Evolutionary conservation across 1,140 invertebrate species (phyloP).

Genomic region (Alviniconcha marisindica): DNA sequence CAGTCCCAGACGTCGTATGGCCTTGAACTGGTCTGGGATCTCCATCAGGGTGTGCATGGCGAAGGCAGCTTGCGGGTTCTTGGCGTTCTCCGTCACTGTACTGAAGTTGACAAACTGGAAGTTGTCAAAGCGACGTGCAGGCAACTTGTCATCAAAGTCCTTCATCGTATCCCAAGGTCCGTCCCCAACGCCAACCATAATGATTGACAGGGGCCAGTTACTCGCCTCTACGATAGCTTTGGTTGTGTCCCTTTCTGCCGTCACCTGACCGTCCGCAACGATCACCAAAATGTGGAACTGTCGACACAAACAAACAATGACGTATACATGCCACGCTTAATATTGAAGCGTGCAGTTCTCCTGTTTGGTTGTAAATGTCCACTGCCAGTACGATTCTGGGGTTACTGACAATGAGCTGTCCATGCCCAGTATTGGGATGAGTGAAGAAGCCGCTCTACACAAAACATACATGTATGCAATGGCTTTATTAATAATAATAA

Average conservation of each 20-base stretch:
- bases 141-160: slow-evolving; percentile 78
- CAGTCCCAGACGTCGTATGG: slow-evolving; percentile 73
- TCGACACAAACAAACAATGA: not conserved
- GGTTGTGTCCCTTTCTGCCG: slow-evolving; percentile 74
- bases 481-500: no score
- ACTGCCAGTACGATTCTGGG: no score
- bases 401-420: no score
- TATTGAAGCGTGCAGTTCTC: no score
- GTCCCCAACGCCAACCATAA: slow-evolving; percentile 79
- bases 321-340: no score
- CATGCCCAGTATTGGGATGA: no score
- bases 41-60: slow-evolving; percentile 78
- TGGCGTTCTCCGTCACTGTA: slow-evolving; percentile 60
- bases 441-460: no score
- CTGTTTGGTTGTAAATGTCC: no score
- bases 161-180: slow-evolving; percentile 79
- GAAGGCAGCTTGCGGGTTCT: slow-evolving; percentile 75
- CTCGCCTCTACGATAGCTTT: slow-evolving; percentile 79
- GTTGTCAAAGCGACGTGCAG: slow-evolving; percentile 78
- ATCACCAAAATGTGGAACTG: slow-evolving; percentile 78
- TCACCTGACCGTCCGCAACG: slow-evolving; percentile 78
- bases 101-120: slow-evolving; percentile 79
- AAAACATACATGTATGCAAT: no score
- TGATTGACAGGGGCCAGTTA: slow-evolving; percentile 77
- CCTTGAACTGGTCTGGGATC: slow-evolving; percentile 78